Evolutionary conservation across 2,797 vertebrate genomes (phyloP).

Genomic region (Cirrhinus molitorella): DNA sequence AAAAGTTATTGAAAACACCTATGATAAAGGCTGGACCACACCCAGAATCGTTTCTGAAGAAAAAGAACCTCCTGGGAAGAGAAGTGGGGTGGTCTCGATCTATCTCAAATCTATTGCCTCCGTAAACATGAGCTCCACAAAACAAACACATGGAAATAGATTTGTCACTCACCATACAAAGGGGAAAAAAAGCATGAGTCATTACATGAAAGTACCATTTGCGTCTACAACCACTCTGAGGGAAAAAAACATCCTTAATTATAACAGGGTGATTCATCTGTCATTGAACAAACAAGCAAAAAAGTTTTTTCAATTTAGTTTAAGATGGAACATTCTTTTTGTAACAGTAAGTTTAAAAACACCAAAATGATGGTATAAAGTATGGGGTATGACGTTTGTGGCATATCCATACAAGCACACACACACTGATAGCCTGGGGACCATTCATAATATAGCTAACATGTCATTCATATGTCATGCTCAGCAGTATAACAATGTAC

Average conservation of each 20-base stretch:
- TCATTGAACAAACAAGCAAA: no score
- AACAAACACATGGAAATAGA: not conserved
- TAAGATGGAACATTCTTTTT: not conserved
- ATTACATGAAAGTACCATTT: not conserved
- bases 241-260: not conserved
- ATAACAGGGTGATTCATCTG: not conserved
- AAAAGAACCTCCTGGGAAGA: constrained; percentile 13
- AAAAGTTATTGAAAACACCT: constrained; percentile 25
- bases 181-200: not conserved
- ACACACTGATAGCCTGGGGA: not conserved
- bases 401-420: not conserved
- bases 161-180: not conserved
- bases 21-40: constrained; percentile 15
- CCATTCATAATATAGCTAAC: not conserved
- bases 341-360: not conserved
- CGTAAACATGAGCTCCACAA: constrained; percentile 12
- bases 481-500: not conserved
- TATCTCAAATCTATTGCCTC: no score
- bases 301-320: not conserved
- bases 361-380: not conserved
- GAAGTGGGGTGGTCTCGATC: not conserved
- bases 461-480: not conserved
- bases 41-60: constrained; percentile 7
- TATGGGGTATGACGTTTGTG: not conserved
- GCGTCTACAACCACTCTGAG: not conserved